Evolutionary conservation across 2,888 invertebrate genomes (phyloP), one percentile per base, ranked within the genome.

Genomic region (Pomacea canaliculata): DNA sequence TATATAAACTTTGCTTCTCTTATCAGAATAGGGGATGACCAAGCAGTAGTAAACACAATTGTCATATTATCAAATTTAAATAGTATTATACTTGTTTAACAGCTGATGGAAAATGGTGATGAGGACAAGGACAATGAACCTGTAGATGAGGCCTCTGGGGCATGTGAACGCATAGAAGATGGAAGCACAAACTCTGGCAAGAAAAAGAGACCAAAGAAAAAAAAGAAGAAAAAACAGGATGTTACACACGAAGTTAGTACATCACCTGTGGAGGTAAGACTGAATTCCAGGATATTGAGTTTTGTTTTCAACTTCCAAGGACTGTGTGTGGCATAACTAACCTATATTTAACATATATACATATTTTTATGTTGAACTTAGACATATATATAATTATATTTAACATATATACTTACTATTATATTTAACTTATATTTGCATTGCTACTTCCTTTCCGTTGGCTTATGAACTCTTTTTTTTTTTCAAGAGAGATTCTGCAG

Each of bases 91-190:
- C 1, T 37, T 37, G 37, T 37, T 37, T 62, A 49, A 71, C 72
- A 85, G 83, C 71, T 85, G 60, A 77, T 77, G 73, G 80, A 82
- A 12, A 77, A 76, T 59, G 71, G 70, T 46, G 78, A 77, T 27
- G 76, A 78, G 16, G 60, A 27, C 60, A 68, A 72, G 18, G 78
- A 76, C 18, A 73, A 76, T 46, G 67, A 60, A 46, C 37, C 27
- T 49, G 70, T 56, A 18, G 72, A 60, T 56, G 69, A 46, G 79
- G 75, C 23, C 23, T 10, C 18, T 49, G 16, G n/a, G 63, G 16
- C 66, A 49, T 48, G 18, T 0, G 37, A 49, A 66, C 23, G n/a
- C 13, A 7, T 66, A 27, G 27, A 56, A 23, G 23, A 46, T 27
- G 27, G 62, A 67, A 63, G 23, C 66, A 27, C 27, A 16, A 27